Conservation (phyloP, 2,888 invertebrate species). For the Myopa testacea region DNA sequence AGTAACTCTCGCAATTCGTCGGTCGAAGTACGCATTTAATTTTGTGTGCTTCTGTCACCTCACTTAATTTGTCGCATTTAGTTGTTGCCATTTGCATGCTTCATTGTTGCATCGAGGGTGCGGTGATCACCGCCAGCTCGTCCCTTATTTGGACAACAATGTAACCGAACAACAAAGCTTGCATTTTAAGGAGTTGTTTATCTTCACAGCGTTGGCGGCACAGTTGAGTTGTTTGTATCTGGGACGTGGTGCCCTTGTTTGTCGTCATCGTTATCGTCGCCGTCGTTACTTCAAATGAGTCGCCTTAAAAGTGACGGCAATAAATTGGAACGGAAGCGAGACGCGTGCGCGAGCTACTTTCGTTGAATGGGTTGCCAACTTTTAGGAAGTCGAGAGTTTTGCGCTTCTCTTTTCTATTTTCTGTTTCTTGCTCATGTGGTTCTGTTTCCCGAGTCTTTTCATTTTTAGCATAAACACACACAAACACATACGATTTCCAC, state of each 20-base stretch:
- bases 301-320: not conserved
- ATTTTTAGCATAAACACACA: not conserved
- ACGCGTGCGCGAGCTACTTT: not conserved
- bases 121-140: not conserved
- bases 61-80: constrained; percentile 1
- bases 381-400: not conserved
- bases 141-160: not conserved
- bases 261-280: not conserved
- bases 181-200: constrained; percentile 13
- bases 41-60: not conserved
- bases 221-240: constrained; percentile 2
- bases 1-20: constrained; percentile 7
- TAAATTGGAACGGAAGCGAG: constrained; percentile 23
- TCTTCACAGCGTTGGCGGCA: not conserved
- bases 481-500: constrained; percentile 10
- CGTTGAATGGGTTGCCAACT: not conserved
- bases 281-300: not conserved
- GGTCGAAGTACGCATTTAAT: not conserved
- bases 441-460: too few relatives aligned
- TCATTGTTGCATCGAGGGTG: constrained; percentile 11
- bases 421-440: not conserved
- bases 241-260: constrained; percentile 12
- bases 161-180: not conserved
- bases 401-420: not conserved
- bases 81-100: constrained; percentile 3